phyloP scores from a whole-genome alignment of 64 coral and sea anemone species.

The Astreopora myriophthalma region DNA sequence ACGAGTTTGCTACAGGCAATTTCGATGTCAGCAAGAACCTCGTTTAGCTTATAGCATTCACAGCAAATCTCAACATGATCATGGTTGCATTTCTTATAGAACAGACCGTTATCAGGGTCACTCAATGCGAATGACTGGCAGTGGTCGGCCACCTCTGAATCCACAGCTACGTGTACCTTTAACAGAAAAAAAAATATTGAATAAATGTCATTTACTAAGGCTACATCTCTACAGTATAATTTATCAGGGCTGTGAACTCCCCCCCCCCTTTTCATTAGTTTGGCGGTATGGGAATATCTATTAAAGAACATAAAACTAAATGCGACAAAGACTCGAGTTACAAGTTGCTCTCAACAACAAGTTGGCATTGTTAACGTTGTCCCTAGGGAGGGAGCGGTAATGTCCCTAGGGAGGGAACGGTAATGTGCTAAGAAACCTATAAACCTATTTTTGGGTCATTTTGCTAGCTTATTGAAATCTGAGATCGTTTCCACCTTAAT shows the following conservation, averaged over 20 bases:
- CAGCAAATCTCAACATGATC: background rate
- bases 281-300: background rate
- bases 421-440: background rate
- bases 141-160: conserved; percentile 9
- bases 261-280: background rate
- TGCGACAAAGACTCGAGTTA: background rate
- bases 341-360: background rate
- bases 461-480: too few species aligned
- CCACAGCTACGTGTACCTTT: conserved; percentile 2
- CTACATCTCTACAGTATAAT: background rate
- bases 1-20: background rate
- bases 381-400: background rate
- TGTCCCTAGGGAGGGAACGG: background rate
- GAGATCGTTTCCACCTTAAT: too few species aligned
- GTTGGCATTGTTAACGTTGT: background rate
- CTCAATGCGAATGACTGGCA: background rate
- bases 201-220: background rate
- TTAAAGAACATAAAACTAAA: background rate
- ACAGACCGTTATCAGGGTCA: background rate
- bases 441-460: too few species aligned
- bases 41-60: background rate
- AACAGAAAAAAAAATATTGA: background rate
- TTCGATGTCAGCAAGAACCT: background rate
- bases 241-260: background rate
- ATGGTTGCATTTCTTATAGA: background rate